Evolutionary conservation across 2,888 invertebrate genomes (phyloP), one percentile per base, ranked within the genome.

Genomic region (Antheraea yamamai): DNA sequence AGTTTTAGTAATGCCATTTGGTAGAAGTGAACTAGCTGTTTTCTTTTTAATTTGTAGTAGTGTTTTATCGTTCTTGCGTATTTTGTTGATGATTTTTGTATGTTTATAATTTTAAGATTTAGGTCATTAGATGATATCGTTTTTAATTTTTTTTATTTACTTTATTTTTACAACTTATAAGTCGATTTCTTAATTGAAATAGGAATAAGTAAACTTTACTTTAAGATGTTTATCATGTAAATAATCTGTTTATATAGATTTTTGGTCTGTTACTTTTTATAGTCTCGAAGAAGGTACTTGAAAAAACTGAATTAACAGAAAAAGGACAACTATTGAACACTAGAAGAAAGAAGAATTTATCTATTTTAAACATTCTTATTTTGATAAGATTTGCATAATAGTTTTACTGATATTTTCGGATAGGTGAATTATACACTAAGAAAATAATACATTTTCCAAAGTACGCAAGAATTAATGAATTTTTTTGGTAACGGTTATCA

Each of bases 31-130:
- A 70, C 70, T 70, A 70, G 70, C 39, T 39, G 39, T 47, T 7
- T 12, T 47, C 14, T 35, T 20, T 39, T 20, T 66, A 26, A 64
- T 39, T 39, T 39, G 4, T 68, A 35, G 70, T 39, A 14, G 39
- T 70, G 39, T 70, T 70, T 39, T 39, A 20, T 2, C 12, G 23
- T 70, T 70, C 70, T 70, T 70, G 70, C 39, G 70, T 70, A 39
- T n/a, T 70, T 70, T 70, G 39, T 70, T 70, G 20, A 39, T 7
- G 6, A n/a, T 20, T 70, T 70, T 35, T 66, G 18, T 66, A 12
- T 16, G 20, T 47, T 47, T 12, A 47, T 12, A 47, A 47, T 47
- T 47, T 47, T 39, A 39, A 39, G 2, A 39, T 39, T 10, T 39
- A 4, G 39, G 39, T 39, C 39, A 4, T 39, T 10, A 2, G 12